A percentile compares a stretch with the other conserved stretches of the same genome.
These are phyloP conservation scores for Ia io DNA, from an alignment of 2,113 vertebrate genomes.

Conservation along the genomic window DNA sequence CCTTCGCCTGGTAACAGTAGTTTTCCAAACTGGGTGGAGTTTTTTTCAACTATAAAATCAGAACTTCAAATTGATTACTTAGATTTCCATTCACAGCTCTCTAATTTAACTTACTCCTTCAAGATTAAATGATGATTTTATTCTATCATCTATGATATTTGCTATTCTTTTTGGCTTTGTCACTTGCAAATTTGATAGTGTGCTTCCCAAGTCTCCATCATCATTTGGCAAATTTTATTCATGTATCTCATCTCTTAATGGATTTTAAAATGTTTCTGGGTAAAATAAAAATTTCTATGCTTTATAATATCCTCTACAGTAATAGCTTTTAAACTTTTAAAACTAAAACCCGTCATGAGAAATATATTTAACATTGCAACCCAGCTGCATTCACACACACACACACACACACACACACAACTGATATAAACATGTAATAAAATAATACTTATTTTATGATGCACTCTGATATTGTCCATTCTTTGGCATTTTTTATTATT, in stretches of 20 bases:
- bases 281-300: background rate
- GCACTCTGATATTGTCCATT: background rate
- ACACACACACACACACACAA: background rate
- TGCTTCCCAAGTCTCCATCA: background rate
- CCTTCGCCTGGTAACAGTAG: background rate
- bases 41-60: background rate
- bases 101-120: constrained; percentile 1
- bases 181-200: background rate
- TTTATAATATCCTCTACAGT: background rate
- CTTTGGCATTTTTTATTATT: background rate
- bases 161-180: background rate
- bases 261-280: background rate
- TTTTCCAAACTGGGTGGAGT: background rate
- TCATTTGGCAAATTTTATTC: constrained; percentile 25
- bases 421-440: background rate
- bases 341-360: background rate
- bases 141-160: background rate
- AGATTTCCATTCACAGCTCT: background rate
- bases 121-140: background rate
- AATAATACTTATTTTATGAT: background rate
- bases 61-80: background rate
- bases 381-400: background rate
- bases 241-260: background rate
- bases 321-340: background rate
- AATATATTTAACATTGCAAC: background rate